Conservation (phyloP, 2,888 invertebrate genomes). For the Encarsia formosa region DNA sequence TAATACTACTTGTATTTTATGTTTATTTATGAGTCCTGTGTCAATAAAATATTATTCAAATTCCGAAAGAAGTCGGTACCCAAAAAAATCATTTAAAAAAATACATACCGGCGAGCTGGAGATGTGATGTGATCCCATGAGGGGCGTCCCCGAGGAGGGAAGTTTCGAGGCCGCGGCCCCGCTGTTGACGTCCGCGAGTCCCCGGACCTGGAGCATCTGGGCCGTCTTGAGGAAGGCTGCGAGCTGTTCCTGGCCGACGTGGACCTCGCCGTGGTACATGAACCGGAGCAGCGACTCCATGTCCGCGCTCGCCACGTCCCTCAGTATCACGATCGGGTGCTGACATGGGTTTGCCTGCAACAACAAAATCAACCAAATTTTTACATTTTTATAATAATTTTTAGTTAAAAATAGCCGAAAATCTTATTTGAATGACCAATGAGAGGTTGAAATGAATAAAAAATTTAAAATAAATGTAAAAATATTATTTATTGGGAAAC, state of each 20-base stretch:
- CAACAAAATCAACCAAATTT: too few species aligned
- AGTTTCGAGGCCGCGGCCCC: constrained; percentile 32
- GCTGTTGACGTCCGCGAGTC: constrained; percentile 74
- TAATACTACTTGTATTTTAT: too few species aligned
- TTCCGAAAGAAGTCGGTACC: too few species aligned
- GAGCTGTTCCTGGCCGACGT: constrained; percentile 82
- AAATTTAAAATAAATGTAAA: too few species aligned
- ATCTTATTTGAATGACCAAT: too few species aligned
- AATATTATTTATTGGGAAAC: too few species aligned
- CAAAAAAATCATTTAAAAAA: too few species aligned
- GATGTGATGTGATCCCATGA: constrained; percentile 57
- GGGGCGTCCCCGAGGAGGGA: constrained; percentile 29
- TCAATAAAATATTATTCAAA: too few species aligned
- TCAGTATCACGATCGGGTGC: constrained; percentile 83
- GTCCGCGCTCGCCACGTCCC: constrained; percentile 80
- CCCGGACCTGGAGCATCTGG: constrained; percentile 81
- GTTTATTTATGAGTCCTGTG: too few species aligned
- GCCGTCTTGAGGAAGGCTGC: constrained; percentile 83
- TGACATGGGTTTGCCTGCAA: constrained; percentile 78
- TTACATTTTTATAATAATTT: too few species aligned
- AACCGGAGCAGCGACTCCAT: constrained; percentile 84
- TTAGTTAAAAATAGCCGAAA: too few species aligned
- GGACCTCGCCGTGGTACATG: constrained; percentile 90
- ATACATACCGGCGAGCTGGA: constrained; percentile 68
- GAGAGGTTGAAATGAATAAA: too few species aligned